Evolutionary conservation across 2,797 vertebrate species (phyloP), one percentile per base, ranked within the genome.

Genomic region (Peromyscus melanophrys): DNA sequence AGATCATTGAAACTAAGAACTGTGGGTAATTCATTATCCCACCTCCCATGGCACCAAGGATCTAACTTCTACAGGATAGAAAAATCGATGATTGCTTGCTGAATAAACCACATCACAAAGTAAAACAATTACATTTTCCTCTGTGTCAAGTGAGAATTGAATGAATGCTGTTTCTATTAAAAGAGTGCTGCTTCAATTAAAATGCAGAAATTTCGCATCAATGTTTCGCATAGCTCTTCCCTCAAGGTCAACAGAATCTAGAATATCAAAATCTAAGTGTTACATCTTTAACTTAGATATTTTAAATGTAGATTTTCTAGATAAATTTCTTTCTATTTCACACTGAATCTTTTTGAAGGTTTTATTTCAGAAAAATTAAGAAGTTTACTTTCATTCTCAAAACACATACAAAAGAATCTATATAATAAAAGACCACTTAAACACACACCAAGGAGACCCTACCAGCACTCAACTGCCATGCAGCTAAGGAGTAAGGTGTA

Each of bases 61-160:
- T 81, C 61, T 84, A 34, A 34, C 1, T 95, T 71, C 12, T 8
- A 81, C 27, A 65, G 27, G 19, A 71, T 5, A 46, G 57, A 81
- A 92, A 92, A 92, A 95, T 84, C 88, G 81, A 82, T 96, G 43
- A 59, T 31, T 94, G 3, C 3, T 92, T 94, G 55, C 29, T 75
- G 19, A 90, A 95, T 89, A 96, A 95, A 94, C 77, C 2, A 43
- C n/a, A 86, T 55, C 89, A 81, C 57, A 77, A 91, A 65, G 29
- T 84, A 55, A 89, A 95, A 90, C 27, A 59, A 76, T 89, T 73
- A 76, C 71, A 34, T 52, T 83, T 90, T 75, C 55, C 12, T 67
- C 13, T 63, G 21, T 76, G 92, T 89, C 52, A 88, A 31, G 65
- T 65, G 11, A 84, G 29, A 88, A 77, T n/a, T 59, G n/a, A 95